Percentiles rank a stretch among this genome's conserved stretches.
Evolutionary conservation across 2,113 vertebrate genomes (phyloP).

Genomic region (Thermophis baileyi): DNA sequence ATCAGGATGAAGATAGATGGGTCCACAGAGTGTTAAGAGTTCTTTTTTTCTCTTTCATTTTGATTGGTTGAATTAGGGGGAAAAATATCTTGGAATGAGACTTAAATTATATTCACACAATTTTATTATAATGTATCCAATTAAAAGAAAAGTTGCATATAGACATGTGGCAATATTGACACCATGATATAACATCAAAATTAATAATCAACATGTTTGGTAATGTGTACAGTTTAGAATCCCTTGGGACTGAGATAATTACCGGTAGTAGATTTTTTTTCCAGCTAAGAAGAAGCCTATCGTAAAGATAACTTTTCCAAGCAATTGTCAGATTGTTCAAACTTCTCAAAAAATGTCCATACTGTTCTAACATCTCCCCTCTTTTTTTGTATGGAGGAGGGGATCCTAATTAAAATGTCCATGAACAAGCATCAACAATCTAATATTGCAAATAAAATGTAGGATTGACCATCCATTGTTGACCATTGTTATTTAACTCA

Average conservation of each 20-base stretch:
- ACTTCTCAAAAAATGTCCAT: not conserved
- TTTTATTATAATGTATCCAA: not conserved
- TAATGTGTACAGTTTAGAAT: not conserved
- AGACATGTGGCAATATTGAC: not conserved
- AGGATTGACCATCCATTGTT: not conserved
- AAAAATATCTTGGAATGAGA: too few species aligned
- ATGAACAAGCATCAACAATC: not conserved
- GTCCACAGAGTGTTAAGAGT: not conserved
- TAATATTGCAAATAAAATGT: not conserved
- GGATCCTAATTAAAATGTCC: not conserved
- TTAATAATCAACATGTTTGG: not conserved
- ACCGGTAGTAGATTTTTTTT: not conserved
- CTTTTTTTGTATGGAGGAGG: not conserved
- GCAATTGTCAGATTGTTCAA: not conserved
- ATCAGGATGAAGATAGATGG: not conserved
- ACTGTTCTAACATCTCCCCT: not conserved
- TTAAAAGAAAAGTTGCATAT: not conserved
- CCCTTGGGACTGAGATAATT: not conserved
- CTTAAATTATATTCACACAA: not conserved
- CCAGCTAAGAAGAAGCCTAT: not conserved
- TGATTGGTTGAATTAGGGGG: not conserved
- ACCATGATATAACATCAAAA: not conserved
- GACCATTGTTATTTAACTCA: not conserved
- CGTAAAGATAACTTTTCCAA: not conserved
- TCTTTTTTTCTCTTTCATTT: not conserved